Evolutionary conservation across 2,888 invertebrate genomes (phyloP).

Genomic region (Ernsta delagoae): DNA sequence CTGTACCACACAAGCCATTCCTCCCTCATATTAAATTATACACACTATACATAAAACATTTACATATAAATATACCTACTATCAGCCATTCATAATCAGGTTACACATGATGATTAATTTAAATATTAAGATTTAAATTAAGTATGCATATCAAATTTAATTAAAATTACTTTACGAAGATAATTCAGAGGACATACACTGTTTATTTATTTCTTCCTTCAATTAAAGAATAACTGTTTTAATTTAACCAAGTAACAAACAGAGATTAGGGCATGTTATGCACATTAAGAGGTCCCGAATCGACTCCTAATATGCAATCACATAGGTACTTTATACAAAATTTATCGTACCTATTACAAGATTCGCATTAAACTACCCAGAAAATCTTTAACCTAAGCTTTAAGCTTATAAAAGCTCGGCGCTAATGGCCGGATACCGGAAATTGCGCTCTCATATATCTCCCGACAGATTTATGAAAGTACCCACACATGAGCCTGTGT

Average conservation of each 20-base stretch:
- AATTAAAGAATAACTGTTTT: slow-evolving; percentile 38
- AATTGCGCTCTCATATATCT: slow-evolving; percentile 96
- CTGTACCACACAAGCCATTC: no score
- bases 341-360: slow-evolving; percentile 85
- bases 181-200: no score
- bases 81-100: no score
- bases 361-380: slow-evolving; percentile 85
- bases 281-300: slow-evolving; percentile 83
- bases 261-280: slow-evolving; percentile 82
- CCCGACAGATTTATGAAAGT: slow-evolving; percentile 95
- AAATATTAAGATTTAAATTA: no score
- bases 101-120: no score
- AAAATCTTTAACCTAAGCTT: slow-evolving; percentile 86
- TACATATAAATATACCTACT: no score
- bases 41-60: no score
- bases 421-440: slow-evolving; percentile 95
- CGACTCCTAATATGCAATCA: slow-evolving; percentile 84
- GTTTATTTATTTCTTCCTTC: not conserved
- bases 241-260: slow-evolving; percentile 55
- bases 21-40: no score
- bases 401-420: slow-evolving; percentile 88
- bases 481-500: slow-evolving; percentile 85
- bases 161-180: no score
- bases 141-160: no score
- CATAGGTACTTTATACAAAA: slow-evolving; percentile 84